Evolutionary conservation across 1,140 invertebrate genomes (phyloP).

Genomic region (Drosophila novamexicana): DNA sequence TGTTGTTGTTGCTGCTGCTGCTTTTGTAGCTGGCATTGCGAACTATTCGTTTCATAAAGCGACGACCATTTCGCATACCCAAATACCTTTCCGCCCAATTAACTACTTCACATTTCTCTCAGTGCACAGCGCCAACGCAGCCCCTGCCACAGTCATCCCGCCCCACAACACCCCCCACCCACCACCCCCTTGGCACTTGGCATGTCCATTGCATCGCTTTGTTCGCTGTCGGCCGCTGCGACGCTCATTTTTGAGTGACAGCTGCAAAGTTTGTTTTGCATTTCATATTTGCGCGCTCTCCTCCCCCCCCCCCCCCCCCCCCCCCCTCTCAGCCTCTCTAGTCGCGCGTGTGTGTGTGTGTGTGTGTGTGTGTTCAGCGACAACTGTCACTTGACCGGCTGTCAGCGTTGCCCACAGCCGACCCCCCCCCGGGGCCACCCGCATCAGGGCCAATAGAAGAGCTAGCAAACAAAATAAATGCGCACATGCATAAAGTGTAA

Average conservation of each 20-base stretch:
- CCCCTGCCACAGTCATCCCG: background rate
- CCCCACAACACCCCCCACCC: background rate
- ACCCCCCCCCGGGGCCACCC: constrained; percentile 17
- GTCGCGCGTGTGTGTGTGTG: constrained; percentile 12
- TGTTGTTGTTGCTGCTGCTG: constrained; percentile 10
- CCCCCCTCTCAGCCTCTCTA: constrained; percentile 22
- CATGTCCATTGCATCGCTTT: constrained; percentile 41
- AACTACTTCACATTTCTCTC: constrained; percentile 67
- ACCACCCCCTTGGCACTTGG: constrained; percentile 14
- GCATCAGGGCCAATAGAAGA: constrained; percentile 69
- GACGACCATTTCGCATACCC: constrained; percentile 41
- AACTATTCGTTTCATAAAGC: constrained; percentile 39
- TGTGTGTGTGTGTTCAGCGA: constrained; percentile 43
- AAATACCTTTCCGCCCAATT: constrained; percentile 72
- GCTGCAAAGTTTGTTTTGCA: constrained; percentile 82
- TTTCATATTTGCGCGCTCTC: constrained; percentile 73
- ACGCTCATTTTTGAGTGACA: constrained; percentile 82
- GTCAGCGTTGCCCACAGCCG: constrained; percentile 38
- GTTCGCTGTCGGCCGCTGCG: constrained; percentile 57
- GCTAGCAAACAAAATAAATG: constrained; percentile 79
- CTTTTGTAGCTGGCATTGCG: constrained; percentile 8
- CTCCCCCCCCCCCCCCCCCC: constrained; percentile 17
- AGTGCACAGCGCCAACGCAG: constrained; percentile 47
- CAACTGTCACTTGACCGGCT: constrained; percentile 80
- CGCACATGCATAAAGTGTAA: constrained; percentile 69